Evolutionary conservation across 2,113 vertebrate species (phyloP), one percentile per base, ranked within the genome.

Genomic region (Oncorhynchus kisutch): DNA sequence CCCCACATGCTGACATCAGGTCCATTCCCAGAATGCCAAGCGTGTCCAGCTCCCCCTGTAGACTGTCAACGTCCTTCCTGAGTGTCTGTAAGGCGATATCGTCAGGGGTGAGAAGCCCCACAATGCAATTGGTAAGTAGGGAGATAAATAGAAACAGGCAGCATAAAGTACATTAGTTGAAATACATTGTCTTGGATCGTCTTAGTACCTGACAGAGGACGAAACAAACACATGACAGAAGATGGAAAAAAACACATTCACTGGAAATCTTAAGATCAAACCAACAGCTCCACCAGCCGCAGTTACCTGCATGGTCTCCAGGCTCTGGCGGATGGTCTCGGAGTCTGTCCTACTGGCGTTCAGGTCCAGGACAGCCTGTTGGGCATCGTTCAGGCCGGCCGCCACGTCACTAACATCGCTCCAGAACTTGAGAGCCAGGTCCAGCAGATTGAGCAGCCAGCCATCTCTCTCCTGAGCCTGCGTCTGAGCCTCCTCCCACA

Each of bases 321-420:
- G 91, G 72, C 78, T 90, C 5, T 90, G 80, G 13, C 90, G 93
- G 73, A 96, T 86, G 72, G 90, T 89, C 71, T 92, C 93, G 0
- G 91, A 89, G 60, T 94, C 92, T 0, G 84, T 87, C 0, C 82
- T 72, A 0, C 85, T 88, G 9, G 91, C 88, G 34, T 94, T 93
- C 4, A 94, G 91, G 72, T 94, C 95, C 90, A 96, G 84, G 45
- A 97, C 90, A 3, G 92, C 85, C 83, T 95, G 94, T 86, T 96
- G 96, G 25, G 92, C 89, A 70, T 96, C 95, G 2, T 75, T 78
- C 5, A 97, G 91, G 0, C 81, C 77, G 14, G 84, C 74, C 0
- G 88, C 88, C 78, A 94, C 87, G 72, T 95, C 94, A 0, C 81
- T 76, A 1, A 93, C 87, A 13, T 94, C 94, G 0, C 91, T 91